Base-by-base conservation (phyloP, 1,140 invertebrate genomes). In the Saxidomus purpurata region DNA sequence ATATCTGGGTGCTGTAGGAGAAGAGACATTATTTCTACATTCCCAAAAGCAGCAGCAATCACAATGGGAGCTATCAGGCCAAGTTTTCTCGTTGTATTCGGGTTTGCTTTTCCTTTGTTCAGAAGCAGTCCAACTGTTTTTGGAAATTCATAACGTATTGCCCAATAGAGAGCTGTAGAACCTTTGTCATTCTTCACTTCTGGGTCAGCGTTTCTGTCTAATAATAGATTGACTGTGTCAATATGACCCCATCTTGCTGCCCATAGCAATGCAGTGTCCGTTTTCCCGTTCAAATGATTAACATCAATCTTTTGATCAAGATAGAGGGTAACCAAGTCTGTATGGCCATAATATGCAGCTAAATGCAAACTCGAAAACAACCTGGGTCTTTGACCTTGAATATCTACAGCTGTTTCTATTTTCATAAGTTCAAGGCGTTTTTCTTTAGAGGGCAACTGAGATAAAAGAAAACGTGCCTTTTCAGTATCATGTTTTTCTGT, bases 131-230 rank as follows among this genome's bases (percentile, higher is more conserved):
- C 61, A 6, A 95, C 94, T 8, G 92, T 91, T 28, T 94, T 89
- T 13, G 87, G 86, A 84, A 93, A 91, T n/a, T 93, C 92, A 69
- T 95, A 95, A 17, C 94, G 89, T 22, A 95, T 93, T 0, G 95
- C 94, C 95, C 95, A 95, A 77, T 95, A 93, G 4, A 95, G 88
- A 19, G 95, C 94, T 19, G 94, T 95, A 0, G 95, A 95, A n/a
- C 93, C 93, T 89, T 95, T 95, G 88, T 95, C 95, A 86, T 95
- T 95, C 69, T 93, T 93, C 1, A 94, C 74, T 69, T 93, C 91
- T 13, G 93, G 82, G 49, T 92, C 74, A 22, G 94, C 94, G 13
- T 88, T 76, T 25, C 85, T 55, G 25, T 87, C 82, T 49, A 94
- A 63, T 13, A 94, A 83, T 40, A 89, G 71, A 17, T 84, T 74